These are phyloP conservation scores for Pandemis corylana DNA, from an alignment of 2,888 invertebrate species.

Conservation along the genomic window DNA sequence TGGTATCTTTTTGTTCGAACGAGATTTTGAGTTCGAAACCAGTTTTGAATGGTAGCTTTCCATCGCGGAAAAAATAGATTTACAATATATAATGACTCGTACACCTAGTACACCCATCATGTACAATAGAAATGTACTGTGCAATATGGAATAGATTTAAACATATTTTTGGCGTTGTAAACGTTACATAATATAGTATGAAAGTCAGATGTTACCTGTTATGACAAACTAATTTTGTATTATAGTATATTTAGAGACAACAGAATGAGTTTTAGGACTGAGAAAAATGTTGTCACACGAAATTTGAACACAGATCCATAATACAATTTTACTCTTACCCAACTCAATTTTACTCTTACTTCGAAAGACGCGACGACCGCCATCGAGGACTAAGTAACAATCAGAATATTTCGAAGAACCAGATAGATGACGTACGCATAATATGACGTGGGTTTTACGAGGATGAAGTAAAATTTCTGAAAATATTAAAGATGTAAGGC, in stretches of 20 bases:
- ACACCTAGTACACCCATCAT: conserved; percentile 69
- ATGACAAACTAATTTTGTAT: conserved; percentile 83
- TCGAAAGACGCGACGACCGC: not conserved
- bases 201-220: conserved; percentile 85
- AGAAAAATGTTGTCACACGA: conserved; percentile 1
- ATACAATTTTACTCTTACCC: not conserved
- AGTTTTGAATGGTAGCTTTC: conserved; percentile 74
- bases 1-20: conserved; percentile 65
- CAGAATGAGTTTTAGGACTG: conserved; percentile 40
- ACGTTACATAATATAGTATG: conserved; percentile 83
- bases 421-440: not conserved
- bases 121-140: conserved; percentile 80
- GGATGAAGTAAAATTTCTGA: not conserved
- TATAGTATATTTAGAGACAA: conserved; percentile 59
- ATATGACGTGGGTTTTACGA: not conserved
- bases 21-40: conserved; percentile 64
- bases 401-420: too few relatives aligned
- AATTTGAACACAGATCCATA: not conserved
- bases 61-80: conserved; percentile 69
- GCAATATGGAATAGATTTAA: conserved; percentile 84
- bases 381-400: too few relatives aligned
- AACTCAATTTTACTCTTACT: not conserved
- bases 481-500: not conserved
- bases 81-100: conserved; percentile 66
- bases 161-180: conserved; percentile 82